phyloP scores from a whole-genome alignment of 1,140 invertebrate genomes.

The Tribolium castaneum region DNA sequence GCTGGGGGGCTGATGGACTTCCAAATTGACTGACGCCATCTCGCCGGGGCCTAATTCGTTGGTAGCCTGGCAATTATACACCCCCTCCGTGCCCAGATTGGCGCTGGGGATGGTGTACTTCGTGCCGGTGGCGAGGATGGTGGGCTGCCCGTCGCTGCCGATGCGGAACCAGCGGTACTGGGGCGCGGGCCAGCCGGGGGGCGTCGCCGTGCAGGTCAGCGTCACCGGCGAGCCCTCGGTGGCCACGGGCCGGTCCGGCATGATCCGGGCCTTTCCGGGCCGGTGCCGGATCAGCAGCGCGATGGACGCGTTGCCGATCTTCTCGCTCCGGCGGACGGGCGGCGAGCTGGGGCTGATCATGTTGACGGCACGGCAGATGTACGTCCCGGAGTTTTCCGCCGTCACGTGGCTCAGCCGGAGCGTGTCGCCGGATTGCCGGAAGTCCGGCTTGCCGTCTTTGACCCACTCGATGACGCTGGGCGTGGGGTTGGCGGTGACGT shows the following conservation, averaged over 20 bases:
- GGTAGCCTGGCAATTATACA: slow-evolving; percentile 88
- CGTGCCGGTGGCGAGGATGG: slow-evolving; percentile 77
- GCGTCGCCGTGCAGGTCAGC: slow-evolving; percentile 85
- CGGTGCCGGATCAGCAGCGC: slow-evolving; percentile 87
- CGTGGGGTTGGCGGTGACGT: slow-evolving; percentile 86
- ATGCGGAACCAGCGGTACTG: slow-evolving; percentile 89
- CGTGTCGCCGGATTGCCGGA: slow-evolving; percentile 81
- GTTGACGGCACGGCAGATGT: slow-evolving; percentile 87
- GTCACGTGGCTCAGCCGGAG: slow-evolving; percentile 79
- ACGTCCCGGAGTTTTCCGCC: slow-evolving; percentile 86
- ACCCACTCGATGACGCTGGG: slow-evolving; percentile 87
- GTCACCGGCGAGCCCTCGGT: slow-evolving; percentile 86
- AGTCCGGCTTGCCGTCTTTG: slow-evolving; percentile 85
- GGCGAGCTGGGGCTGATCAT: slow-evolving; percentile 76
- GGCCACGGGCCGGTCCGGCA: slow-evolving; percentile 85
- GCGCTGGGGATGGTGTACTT: slow-evolving; percentile 88
- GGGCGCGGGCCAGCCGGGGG: slow-evolving; percentile 89
- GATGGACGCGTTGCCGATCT: slow-evolving; percentile 79
- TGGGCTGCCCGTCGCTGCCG: slow-evolving; percentile 71
- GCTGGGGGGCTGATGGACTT: slow-evolving; percentile 87
- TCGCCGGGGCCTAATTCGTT: slow-evolving; percentile 90
- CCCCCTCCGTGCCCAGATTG: slow-evolving; percentile 85
- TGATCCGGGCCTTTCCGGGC: slow-evolving; percentile 85
- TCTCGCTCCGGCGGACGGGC: slow-evolving; percentile 72
- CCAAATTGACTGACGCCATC: slow-evolving; percentile 82